Evolutionary conservation across 2,888 invertebrate genomes (phyloP), one percentile per base, ranked within the genome.

Genomic region (Drosophila quinaria): DNA sequence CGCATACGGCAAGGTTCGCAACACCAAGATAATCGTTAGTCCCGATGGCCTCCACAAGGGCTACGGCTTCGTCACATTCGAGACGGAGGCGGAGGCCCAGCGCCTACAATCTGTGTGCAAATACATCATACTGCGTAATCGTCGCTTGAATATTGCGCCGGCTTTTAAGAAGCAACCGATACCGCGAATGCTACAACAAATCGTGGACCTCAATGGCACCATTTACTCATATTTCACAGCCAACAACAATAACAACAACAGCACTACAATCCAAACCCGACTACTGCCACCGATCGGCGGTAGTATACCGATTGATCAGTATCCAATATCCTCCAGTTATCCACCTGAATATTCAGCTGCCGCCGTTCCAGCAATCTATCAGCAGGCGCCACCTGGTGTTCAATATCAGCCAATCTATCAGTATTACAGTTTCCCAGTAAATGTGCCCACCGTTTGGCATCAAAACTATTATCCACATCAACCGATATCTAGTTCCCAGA

Each of bases 11-110:
- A 96, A 96, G 39, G 96, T 97, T 42, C 97, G 96, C 73, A 96
- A 96, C 29, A 97, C 97, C 33, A 97, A 98, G 93, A 98, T 98
- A 74, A 98, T 98, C 76, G 95, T 96, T 82, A 98, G 98, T 91
- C 94, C 97, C 83, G 97, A 97, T 71, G 98, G 98, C 10, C 96
- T 97, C n/a, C 97, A 97, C 58, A 98, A 98, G 93, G 90, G 91
- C 41, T 91, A 91, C 54, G 96, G 96, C 37, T 96, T 96, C 92
- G 95, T 96, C 25, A 96, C 96, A n/a, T 97, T 97, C 92, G 96
- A 96, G 92, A 96, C 95, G 17, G 96, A 96, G 91, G 96, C 96
- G 86, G 97, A 97, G 92, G 97, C 97, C 0, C 95, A 94, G 81
- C 93, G 95, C 77, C 93, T 95, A 68, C 94, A 95, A 78, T 93